These are phyloP conservation scores for Phrynosoma blainvillii DNA, from an alignment of 2,113 vertebrate genomes.

Conservation along the genomic window DNA sequence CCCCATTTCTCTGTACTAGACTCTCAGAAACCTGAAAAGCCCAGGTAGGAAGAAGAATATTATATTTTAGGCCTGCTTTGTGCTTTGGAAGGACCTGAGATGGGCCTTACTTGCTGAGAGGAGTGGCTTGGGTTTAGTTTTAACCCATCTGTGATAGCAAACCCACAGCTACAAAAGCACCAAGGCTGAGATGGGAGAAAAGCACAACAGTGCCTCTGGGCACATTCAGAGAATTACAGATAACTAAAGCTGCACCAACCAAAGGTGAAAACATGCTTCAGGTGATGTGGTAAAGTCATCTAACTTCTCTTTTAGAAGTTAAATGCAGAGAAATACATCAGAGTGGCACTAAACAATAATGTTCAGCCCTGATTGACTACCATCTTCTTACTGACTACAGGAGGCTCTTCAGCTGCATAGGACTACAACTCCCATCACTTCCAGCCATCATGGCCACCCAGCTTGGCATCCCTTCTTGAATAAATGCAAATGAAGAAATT, in stretches of 20 bases:
- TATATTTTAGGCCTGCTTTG: too few relatives aligned
- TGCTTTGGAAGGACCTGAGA: background rate
- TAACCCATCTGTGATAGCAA: background rate
- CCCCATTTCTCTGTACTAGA: slow-evolving; percentile 89
- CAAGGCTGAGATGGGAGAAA: background rate
- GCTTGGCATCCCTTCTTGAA: too few relatives aligned
- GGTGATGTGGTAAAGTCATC: too few relatives aligned
- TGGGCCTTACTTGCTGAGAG: background rate
- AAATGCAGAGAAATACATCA: too few relatives aligned
- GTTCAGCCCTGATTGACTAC: background rate
- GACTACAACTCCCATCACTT: too few relatives aligned
- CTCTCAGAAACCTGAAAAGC: slow-evolving; percentile 88
- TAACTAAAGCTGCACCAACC: background rate
- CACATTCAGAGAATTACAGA: background rate
- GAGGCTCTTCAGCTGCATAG: too few relatives aligned
- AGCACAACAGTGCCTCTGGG: background rate
- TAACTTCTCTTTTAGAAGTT: too few relatives aligned
- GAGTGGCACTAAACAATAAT: background rate
- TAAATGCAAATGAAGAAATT: too few relatives aligned
- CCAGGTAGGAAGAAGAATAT: background rate
- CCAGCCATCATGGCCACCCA: too few relatives aligned
- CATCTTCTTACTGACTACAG: too few relatives aligned
- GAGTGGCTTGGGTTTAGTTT: background rate
- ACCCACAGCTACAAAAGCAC: background rate
- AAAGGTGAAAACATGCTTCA: too few relatives aligned